phyloP scores from a whole-genome alignment of 2,797 vertebrate genomes.

The Arvicola amphibius region DNA sequence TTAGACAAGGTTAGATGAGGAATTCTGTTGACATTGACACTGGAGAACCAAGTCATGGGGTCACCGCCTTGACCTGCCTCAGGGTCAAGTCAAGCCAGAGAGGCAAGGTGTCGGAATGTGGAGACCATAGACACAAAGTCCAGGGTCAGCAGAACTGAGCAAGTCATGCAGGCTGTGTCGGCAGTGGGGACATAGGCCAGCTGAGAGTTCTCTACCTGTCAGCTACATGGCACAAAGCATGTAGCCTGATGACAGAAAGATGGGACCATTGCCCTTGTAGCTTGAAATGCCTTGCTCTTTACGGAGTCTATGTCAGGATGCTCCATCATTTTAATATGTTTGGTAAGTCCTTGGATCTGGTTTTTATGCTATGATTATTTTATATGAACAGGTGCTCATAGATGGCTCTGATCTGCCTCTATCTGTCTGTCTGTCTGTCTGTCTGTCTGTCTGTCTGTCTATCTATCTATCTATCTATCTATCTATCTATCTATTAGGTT shows the following conservation, averaged over 20 bases:
- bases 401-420: not conserved
- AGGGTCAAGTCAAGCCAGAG: not conserved
- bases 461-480: too few species aligned
- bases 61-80: not conserved
- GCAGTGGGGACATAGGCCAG: not conserved
- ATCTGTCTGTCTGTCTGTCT: too few species aligned
- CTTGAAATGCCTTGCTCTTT: not conserved
- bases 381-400: not conserved
- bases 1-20: not conserved
- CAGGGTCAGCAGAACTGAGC: not conserved
- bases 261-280: not conserved
- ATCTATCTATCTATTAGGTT: too few species aligned
- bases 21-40: not conserved
- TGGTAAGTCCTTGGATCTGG: not conserved
- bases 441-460: too few species aligned
- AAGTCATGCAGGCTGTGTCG: not conserved
- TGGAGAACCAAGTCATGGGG: not conserved
- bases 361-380: not conserved
- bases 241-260: not conserved
- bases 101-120: not conserved
- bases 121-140: not conserved
- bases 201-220: not conserved
- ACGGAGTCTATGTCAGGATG: not conserved
- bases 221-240: not conserved
- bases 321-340: not conserved